Evolutionary conservation across 1,140 invertebrate genomes (phyloP), one percentile per base, ranked within the genome.

Genomic region (Parapsyche elsis): DNA sequence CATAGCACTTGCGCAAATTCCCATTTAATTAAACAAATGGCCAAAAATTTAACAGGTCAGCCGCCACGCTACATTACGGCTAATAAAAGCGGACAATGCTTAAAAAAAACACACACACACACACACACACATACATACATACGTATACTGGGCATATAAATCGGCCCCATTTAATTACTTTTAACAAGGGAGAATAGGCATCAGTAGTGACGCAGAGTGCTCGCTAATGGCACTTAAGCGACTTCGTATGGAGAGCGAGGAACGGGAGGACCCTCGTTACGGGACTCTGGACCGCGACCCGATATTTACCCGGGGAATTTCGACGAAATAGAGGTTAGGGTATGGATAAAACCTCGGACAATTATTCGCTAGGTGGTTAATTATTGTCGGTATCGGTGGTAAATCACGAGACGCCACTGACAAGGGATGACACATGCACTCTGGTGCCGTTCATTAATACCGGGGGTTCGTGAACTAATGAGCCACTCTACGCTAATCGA

Each of bases 371-470:
- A 1, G n/a, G 57, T 21, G 57, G 57, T 61, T 61, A 61, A 61
- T 61, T 61, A 61, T 61, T 61, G 57, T 19, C 57, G 57, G 57
- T 61, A 21, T 38, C 16, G 57, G 7, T 9, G 57, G 7, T 61
- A 19, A n/a, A 19, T 19, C 21, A 21, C 9, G n/a, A 16, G 57
- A 61, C 9, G 57, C n/a, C 64, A 10, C n/a, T 26, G 64, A 26
- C 71, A 49, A 57, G 49, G 73, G 49, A 46, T 75, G 73, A 75
- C 73, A 75, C 73, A 59, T 75, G 73, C 73, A 75, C 73, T 75
- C 21, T 59, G 24, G 16, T 19, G 7, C 12, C 19, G 44, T 57
- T 75, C 73, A 57, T 75, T 75, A 24, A 73, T 73, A 46, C 30
- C 10, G 38, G 5, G 45, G 38, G 24, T 10, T 16, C 10, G 21